Evolutionary conservation across 2,888 invertebrate species (phyloP).

Genomic region (Amorpha juglandis): DNA sequence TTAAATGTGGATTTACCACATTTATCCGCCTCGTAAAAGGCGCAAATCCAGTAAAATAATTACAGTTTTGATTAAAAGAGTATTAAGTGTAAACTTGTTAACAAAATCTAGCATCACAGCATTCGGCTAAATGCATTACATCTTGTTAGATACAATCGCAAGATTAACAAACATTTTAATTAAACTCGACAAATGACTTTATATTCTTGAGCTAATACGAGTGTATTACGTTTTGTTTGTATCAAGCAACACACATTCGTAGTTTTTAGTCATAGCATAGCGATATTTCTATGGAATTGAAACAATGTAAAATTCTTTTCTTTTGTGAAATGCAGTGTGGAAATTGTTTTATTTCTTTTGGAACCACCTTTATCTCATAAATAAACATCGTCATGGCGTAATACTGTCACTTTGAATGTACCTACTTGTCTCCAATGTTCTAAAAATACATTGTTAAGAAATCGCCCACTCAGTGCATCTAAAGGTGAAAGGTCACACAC

Average conservation of each 20-base stretch:
- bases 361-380: background rate
- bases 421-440: background rate
- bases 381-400: background rate
- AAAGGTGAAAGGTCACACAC: slow-evolving; percentile 26
- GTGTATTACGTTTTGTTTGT: background rate
- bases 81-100: background rate
- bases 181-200: background rate
- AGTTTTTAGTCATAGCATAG: too few species aligned
- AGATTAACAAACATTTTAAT: background rate
- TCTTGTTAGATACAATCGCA: background rate
- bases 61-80: background rate
- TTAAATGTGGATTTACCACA: background rate
- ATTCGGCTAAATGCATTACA: background rate
- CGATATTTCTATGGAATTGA: too few species aligned
- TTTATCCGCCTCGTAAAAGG: background rate
- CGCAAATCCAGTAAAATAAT: background rate
- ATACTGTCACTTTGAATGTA: too few species aligned
- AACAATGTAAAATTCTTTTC: too few species aligned
- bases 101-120: background rate
- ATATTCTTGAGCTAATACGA: background rate
- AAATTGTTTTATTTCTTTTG: too few species aligned
- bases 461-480: background rate
- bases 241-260: background rate
- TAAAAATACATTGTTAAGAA: background rate
- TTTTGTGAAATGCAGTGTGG: too few species aligned